These are phyloP conservation scores for Blera fallax DNA, from an alignment of 2,888 invertebrate species.

Conservation along the genomic window DNA sequence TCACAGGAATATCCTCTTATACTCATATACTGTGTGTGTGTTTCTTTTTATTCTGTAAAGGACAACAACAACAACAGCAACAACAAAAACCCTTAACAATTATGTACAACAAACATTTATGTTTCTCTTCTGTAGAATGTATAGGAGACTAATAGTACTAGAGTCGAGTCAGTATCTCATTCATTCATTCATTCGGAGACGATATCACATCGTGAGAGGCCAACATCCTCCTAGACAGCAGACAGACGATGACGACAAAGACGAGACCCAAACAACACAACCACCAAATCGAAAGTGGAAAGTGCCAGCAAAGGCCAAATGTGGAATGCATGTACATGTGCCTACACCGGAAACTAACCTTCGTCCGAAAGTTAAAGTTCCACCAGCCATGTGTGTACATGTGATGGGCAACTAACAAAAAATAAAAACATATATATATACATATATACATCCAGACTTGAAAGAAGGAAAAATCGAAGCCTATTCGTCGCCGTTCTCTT, in stretches of 20 bases:
- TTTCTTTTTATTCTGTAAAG: background rate
- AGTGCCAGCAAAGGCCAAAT: conserved; percentile 49
- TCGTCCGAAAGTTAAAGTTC: conserved; percentile 64
- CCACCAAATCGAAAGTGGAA: conserved; percentile 57
- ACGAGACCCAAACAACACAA: conserved; percentile 41
- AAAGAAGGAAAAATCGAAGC: conserved; percentile 52
- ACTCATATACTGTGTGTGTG: too few species aligned
- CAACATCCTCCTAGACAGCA: conserved; percentile 47
- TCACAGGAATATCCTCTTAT: background rate
- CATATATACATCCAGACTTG: conserved; percentile 16
- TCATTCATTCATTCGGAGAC: conserved; percentile 9
- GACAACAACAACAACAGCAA: background rate
- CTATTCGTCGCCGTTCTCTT: too few species aligned
- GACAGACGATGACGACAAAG: conserved; percentile 39
- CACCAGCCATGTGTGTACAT: conserved; percentile 25
- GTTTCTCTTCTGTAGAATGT: background rate
- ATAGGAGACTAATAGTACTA: background rate
- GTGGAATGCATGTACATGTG: conserved; percentile 57
- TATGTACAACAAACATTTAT: conserved; percentile 3
- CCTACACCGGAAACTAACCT: conserved; percentile 69
- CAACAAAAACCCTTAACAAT: background rate
- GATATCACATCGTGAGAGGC: conserved; percentile 23
- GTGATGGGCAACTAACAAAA: background rate
- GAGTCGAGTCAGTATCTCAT: background rate
- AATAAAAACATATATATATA: too few species aligned